phyloP scores from a whole-genome alignment of 2,797 vertebrate genomes.

The Molothrus aeneus region DNA sequence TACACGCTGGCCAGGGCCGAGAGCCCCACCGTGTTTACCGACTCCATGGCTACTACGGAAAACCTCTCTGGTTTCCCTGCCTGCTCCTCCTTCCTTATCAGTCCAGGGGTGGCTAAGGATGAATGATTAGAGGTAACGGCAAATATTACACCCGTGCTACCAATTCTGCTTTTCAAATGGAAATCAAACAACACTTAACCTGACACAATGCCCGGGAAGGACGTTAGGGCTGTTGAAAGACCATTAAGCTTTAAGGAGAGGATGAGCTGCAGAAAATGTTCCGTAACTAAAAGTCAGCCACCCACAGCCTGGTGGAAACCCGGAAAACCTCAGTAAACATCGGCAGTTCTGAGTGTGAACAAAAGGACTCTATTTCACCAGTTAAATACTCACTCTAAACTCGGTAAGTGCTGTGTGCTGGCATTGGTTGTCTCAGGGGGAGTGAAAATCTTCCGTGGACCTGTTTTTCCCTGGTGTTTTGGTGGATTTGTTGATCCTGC shows the following conservation, averaged over 20 bases:
- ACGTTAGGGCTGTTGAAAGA: background rate
- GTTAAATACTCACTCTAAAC: background rate
- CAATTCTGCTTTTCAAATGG: background rate
- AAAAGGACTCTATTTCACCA: background rate
- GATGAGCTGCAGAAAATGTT: background rate
- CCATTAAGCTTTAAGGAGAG: background rate
- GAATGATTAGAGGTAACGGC: background rate
- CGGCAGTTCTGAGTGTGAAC: background rate
- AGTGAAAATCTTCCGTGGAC: background rate
- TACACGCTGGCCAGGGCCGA: fast-evolving
- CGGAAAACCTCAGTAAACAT: background rate
- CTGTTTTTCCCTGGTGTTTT: background rate
- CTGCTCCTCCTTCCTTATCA: background rate
- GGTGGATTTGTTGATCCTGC: background rate
- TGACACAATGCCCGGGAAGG: background rate
- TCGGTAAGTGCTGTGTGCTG: background rate
- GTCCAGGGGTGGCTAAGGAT: background rate
- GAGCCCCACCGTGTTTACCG: background rate
- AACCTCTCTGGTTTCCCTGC: fast-evolving
- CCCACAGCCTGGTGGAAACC: background rate
- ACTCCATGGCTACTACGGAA: background rate
- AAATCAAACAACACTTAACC: background rate
- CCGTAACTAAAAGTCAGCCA: background rate
- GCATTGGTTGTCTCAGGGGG: background rate
- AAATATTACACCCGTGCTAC: background rate